phyloP scores from a whole-genome alignment of 2,113 vertebrate genomes.

The Chauna torquata region DNA sequence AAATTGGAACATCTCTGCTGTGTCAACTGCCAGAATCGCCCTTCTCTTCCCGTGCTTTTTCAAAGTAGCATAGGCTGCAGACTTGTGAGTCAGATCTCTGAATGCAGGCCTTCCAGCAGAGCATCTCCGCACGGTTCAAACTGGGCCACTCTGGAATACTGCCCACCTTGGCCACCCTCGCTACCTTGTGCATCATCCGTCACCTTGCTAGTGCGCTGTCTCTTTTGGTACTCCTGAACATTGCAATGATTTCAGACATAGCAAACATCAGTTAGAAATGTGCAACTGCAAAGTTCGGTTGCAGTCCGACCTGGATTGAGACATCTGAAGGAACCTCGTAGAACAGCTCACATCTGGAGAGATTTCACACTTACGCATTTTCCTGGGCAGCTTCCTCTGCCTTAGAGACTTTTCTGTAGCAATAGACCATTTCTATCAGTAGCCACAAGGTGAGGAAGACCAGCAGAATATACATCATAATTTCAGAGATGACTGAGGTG shows the following conservation, averaged over 20 bases:
- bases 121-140: neutral
- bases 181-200: fast-evolving
- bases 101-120: neutral
- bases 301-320: neutral
- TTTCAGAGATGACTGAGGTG: slow-evolving; percentile 91
- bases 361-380: slow-evolving; percentile 85
- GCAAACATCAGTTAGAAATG: neutral
- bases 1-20: neutral
- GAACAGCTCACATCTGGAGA: neutral
- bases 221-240: neutral
- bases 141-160: fast-evolving
- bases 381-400: slow-evolving; percentile 92
- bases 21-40: neutral
- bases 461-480: slow-evolving; percentile 98
- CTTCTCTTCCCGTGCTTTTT: neutral
- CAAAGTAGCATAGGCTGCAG: neutral
- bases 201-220: neutral
- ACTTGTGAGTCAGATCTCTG: neutral
- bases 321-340: fast-evolving
- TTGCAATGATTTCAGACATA: neutral
- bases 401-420: slow-evolving; percentile 97
- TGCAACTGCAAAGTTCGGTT: neutral
- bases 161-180: fast-evolving
- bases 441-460: slow-evolving; percentile 96
- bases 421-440: slow-evolving; percentile 96